Conservation (phyloP, 2,113 vertebrate genomes). For the Cichladusa arquata region DNA sequence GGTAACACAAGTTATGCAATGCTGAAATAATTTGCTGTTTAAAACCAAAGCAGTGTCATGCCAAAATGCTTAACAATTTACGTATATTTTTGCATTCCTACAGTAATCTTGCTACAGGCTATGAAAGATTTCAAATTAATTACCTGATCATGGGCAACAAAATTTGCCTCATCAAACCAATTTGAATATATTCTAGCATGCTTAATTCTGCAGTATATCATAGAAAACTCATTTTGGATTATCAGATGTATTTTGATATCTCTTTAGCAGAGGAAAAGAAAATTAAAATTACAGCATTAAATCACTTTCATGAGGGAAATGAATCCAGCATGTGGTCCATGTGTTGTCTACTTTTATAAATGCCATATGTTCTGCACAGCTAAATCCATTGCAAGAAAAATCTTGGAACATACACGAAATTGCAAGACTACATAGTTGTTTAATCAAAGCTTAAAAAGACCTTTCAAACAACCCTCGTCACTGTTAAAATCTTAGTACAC, state of each 20-base stretch:
- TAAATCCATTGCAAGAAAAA: constrained; percentile 40
- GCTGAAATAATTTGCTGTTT: constrained; percentile 84
- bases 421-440: constrained; percentile 39
- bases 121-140: constrained; percentile 80
- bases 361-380: constrained; percentile 40
- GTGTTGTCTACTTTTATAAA: constrained; percentile 59
- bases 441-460: constrained; percentile 55
- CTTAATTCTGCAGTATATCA: constrained; percentile 82
- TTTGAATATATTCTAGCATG: constrained; percentile 62
- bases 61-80: constrained; percentile 74
- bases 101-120: constrained; percentile 84
- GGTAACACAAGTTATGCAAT: constrained; percentile 68
- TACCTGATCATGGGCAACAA: constrained; percentile 74
- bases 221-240: constrained; percentile 75
- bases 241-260: constrained; percentile 60
- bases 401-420: constrained; percentile 36
- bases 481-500: constrained; percentile 43
- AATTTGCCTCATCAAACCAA: constrained; percentile 73
- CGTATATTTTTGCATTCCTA: constrained; percentile 75
- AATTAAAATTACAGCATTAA: constrained; percentile 63
- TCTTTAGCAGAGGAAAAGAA: constrained; percentile 58
- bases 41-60: constrained; percentile 72
- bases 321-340: constrained; percentile 51
- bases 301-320: constrained; percentile 62
- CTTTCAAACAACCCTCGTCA: constrained; percentile 21